These are phyloP conservation scores for Hexactinellida sp. DNA, from an alignment of 37 sponge, comb jelly and placozoan genomes.

Conservation along the genomic window DNA sequence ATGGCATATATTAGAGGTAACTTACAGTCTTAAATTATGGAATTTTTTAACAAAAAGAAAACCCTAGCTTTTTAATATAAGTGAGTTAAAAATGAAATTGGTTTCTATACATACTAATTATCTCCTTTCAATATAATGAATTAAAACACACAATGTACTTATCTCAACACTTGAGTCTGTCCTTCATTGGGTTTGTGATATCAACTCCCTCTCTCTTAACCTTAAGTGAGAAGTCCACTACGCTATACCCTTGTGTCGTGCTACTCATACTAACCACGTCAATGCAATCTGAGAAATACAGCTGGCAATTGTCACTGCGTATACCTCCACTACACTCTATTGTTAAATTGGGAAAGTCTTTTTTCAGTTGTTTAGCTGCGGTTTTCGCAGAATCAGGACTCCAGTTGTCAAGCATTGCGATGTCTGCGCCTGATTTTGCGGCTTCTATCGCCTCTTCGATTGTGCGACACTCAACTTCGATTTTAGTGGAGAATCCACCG, in stretches of 20 bases:
- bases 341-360: conserved; percentile 44
- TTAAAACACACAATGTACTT: neutral
- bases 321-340: conserved; percentile 91
- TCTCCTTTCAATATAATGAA: too few species aligned
- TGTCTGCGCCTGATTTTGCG: conserved; percentile 61
- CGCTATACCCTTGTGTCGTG: conserved; percentile 71
- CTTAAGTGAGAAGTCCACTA: conserved; percentile 83
- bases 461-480: conserved; percentile 86
- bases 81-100: too few species aligned
- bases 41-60: too few species aligned
- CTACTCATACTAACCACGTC: conserved; percentile 78
- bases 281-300: conserved; percentile 49
- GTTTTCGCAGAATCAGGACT: conserved; percentile 37
- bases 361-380: conserved; percentile 52
- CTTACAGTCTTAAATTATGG: too few species aligned
- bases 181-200: conserved; percentile 48
- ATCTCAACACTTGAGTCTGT: neutral
- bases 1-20: too few species aligned
- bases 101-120: too few species aligned
- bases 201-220: conserved; percentile 58
- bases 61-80: too few species aligned
- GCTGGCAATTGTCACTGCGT: conserved; percentile 31
- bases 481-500: conserved; percentile 75
- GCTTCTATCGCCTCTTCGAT: conserved; percentile 70
- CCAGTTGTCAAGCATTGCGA: conserved; percentile 90